Conservation (phyloP, 2,113 vertebrate species). For the Oplegnathus fasciatus region DNA sequence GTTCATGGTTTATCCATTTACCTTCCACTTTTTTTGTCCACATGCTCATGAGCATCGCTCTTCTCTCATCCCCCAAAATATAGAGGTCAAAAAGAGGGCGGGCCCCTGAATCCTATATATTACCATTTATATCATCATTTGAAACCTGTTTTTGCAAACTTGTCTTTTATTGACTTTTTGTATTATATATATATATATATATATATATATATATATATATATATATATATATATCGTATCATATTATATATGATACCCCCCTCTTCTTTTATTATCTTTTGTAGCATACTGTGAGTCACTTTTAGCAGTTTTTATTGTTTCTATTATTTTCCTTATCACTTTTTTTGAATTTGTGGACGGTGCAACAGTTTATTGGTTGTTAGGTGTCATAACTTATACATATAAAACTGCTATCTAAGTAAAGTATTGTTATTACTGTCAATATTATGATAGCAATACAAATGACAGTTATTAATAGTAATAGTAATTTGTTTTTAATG, state of each 20-base stretch:
- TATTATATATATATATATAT: not conserved
- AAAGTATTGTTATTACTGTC: not conserved
- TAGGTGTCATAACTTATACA: not conserved
- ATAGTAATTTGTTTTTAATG: not conserved
- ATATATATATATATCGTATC: no score
- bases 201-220: no score
- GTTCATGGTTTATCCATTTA: slow-evolving; percentile 14
- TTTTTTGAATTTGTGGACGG: not conserved
- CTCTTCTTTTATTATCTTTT: not conserved
- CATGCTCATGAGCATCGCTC: not conserved
- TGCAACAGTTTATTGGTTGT: not conserved
- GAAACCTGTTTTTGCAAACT: not conserved
- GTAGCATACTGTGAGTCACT: not conserved
- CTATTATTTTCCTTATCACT: not conserved
- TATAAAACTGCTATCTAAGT: not conserved
- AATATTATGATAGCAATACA: not conserved
- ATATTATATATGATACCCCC: no score
- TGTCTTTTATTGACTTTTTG: not conserved
- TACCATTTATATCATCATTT: not conserved
- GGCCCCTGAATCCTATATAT: slow-evolving; percentile 3
- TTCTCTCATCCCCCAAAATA: slow-evolving; percentile 2
- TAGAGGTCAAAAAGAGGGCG: not conserved
- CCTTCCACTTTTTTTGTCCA: slow-evolving; percentile 19
- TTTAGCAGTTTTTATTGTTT: not conserved
- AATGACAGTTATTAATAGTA: not conserved